phyloP scores from a whole-genome alignment of 2,888 invertebrate genomes.

The Lissocephala sabroskyi region DNA sequence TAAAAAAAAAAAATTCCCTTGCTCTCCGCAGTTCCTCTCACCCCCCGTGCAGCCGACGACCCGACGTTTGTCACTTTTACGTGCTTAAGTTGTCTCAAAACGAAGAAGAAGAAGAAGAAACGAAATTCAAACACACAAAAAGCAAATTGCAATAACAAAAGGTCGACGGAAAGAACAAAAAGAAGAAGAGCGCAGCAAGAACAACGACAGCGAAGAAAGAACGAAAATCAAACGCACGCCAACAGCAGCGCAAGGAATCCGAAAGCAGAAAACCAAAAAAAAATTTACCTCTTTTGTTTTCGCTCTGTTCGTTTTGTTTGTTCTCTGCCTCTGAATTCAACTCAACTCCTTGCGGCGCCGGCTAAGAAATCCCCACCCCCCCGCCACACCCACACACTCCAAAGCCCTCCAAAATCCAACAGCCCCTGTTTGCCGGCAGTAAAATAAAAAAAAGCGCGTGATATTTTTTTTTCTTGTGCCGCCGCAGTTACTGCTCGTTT shows the following conservation, averaged over 20 bases:
- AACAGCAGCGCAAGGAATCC: slow-evolving; percentile 9
- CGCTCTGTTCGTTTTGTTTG: slow-evolving; percentile 30
- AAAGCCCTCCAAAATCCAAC: slow-evolving; percentile 10
- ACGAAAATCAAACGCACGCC: neutral
- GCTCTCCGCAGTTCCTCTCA: slow-evolving; percentile 52
- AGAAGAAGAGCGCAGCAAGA: slow-evolving; percentile 29
- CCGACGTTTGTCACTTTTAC: slow-evolving; percentile 39
- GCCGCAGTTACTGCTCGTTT: slow-evolving; percentile 19
- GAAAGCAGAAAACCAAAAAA: slow-evolving; percentile 5
- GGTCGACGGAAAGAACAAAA: neutral
- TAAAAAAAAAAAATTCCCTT: slow-evolving; percentile 34
- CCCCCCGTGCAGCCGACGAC: slow-evolving; percentile 39
- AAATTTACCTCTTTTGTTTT: slow-evolving; percentile 40
- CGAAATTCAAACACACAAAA: slow-evolving; percentile 16
- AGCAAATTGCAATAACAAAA: slow-evolving; percentile 31
- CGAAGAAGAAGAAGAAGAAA: slow-evolving; percentile 22
- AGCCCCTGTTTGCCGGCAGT: slow-evolving; percentile 20
- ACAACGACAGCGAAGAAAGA: neutral
- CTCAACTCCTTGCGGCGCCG: slow-evolving; percentile 20
- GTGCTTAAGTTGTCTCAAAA: slow-evolving; percentile 57
- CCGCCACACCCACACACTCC: neutral
- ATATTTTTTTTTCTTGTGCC: slow-evolving; percentile 34
- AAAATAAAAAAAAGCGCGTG: slow-evolving; percentile 24
- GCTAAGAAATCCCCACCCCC: slow-evolving; percentile 29
- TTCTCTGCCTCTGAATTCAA: slow-evolving; percentile 22